These are phyloP conservation scores for Conomelus anceps DNA, from an alignment of 2,888 invertebrate genomes.

Conservation along the genomic window DNA sequence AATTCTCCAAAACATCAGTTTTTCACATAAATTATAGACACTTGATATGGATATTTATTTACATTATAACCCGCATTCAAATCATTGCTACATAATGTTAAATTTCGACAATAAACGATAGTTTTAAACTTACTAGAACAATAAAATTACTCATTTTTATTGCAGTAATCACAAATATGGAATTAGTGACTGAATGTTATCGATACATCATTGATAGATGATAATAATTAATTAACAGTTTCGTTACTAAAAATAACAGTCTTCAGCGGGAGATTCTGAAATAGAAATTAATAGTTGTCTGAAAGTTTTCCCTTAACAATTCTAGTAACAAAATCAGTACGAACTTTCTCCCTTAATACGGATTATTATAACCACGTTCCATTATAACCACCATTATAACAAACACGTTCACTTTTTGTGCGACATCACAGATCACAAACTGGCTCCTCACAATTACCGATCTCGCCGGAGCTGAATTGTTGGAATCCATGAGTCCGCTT, in stretches of 20 bases:
- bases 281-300: background rate
- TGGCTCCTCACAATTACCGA: background rate
- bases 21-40: background rate
- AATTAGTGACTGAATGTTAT: background rate
- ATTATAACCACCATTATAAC: background rate
- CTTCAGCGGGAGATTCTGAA: background rate
- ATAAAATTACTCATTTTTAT: background rate
- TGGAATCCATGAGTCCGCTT: conserved; percentile 3
- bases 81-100: background rate
- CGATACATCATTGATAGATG: too few species aligned
- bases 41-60: background rate
- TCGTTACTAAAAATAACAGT: background rate
- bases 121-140: background rate
- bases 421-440: background rate
- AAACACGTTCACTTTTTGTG: too few species aligned
- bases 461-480: background rate
- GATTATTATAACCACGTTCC: background rate
- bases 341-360: background rate
- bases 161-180: background rate
- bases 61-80: background rate
- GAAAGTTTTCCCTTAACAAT: background rate
- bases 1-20: background rate
- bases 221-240: background rate
- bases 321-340: background rate
- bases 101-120: background rate